Base-by-base conservation (phyloP, 2,888 invertebrate genomes). In the Tuta absoluta region DNA sequence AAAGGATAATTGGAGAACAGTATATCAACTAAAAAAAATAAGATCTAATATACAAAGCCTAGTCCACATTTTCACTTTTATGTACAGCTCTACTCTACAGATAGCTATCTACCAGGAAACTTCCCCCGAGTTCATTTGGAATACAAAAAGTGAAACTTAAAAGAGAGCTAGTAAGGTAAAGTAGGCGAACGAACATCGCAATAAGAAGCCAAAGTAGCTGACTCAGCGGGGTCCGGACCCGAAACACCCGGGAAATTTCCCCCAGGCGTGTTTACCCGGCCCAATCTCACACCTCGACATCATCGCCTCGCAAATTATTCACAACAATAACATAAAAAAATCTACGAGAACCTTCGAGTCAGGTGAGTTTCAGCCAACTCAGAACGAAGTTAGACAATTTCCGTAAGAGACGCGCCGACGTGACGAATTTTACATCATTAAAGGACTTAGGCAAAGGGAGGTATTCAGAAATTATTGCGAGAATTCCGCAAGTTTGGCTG, bases 191-290 rank as follows among this genome's bases (percentile, higher is more conserved):
- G 51, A 21, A 56, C 77, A 75, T 73, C 71, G 73, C 68, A 69
- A 68, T 68, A 67, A 69, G 69, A 75, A 63, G 45, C 11, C 14
- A 68, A 71, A 74, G 72, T 73, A 75, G 80, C 84, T 81, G 76
- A 80, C 78, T 85, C 85, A 82, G 85, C 84, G 74, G 69, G 68
- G 72, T 63, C 45, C 66, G 65, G 67, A 65, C 62, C 66, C 45
- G 45, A n/a, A 41, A 60, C 65, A n/a, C 41, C 48, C 33, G 21
- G 59, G 58, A 77, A 80, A 87, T 87, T 86, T 87, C 86, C 87
- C 87, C 68, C 69, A 82, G 86, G 87, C 80, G 78, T 80, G 80
- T 85, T 87, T 85, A 86, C 81, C 71, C 72, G 70, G 76, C 75
- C 75, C 80, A 80, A 80, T 81, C 77, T 79, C 73, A 78, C 75